Conservation (phyloP, 1,140 invertebrate species). For the Drusus annulatus region DNA sequence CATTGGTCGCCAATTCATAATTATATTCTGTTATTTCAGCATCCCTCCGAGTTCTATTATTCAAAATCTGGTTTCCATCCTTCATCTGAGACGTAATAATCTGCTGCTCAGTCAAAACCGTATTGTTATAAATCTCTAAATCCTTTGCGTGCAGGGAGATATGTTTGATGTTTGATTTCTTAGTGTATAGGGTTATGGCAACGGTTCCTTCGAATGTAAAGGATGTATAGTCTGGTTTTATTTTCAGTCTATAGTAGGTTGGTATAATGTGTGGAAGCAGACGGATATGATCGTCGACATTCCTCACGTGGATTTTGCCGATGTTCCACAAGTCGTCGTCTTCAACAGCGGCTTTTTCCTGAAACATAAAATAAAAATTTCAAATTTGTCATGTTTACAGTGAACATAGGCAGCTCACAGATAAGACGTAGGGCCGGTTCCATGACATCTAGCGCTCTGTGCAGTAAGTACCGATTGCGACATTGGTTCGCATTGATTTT, state of each 20-base stretch:
- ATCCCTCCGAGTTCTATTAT: constrained; percentile 5
- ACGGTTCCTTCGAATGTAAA: constrained; percentile 77
- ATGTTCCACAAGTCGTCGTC: constrained; percentile 53
- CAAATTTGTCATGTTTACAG: too few species aligned
- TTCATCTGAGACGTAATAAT: constrained; percentile 27
- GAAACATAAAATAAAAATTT: not conserved
- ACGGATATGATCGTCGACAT: constrained; percentile 62
- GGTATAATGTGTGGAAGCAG: constrained; percentile 77
- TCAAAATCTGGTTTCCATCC: not conserved
- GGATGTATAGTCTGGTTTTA: constrained; percentile 74
- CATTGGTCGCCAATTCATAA: not conserved
- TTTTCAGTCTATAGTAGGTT: constrained; percentile 78
- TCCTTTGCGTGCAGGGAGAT: constrained; percentile 80
- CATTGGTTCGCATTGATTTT: too few species aligned
- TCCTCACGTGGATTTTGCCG: constrained; percentile 38
- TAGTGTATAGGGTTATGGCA: constrained; percentile 71
- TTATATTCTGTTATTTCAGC: not conserved
- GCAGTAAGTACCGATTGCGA: too few species aligned
- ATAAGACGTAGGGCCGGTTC: too few species aligned
- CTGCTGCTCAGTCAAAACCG: constrained; percentile 67
- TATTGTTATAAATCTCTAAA: constrained; percentile 70
- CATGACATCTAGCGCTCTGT: too few species aligned
- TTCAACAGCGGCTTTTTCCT: constrained; percentile 47
- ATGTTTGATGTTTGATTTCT: constrained; percentile 62
- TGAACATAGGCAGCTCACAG: too few species aligned